Evolutionary conservation across 2,888 invertebrate genomes (phyloP).

Genomic region (Scaeva pyrastri): DNA sequence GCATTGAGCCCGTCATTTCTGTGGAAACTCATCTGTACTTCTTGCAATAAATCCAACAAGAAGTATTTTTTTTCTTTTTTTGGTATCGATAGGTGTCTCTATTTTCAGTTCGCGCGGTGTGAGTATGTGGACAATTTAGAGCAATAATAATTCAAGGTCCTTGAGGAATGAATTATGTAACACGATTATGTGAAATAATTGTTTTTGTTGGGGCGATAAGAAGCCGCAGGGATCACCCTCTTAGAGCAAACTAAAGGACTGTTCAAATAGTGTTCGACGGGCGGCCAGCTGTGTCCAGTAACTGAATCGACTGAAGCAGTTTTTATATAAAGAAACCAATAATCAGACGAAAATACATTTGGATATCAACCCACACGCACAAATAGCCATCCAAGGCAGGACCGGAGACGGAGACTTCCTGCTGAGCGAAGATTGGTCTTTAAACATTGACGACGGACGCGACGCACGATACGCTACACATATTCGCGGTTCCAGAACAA

Average conservation of each 20-base stretch:
- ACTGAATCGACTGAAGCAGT: slow-evolving; percentile 45
- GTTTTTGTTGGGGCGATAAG: slow-evolving; percentile 2
- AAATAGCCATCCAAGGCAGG: slow-evolving; percentile 74
- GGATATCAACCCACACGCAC: slow-evolving; percentile 57
- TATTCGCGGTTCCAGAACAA: slow-evolving; percentile 29
- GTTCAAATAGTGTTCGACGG: slow-evolving; percentile 33
- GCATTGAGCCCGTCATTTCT: not conserved
- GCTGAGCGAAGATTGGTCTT: slow-evolving; percentile 81
- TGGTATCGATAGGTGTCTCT: slow-evolving; percentile 12
- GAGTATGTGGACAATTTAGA: slow-evolving; percentile 28
- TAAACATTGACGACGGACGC: slow-evolving; percentile 47
- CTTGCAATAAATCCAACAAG: slow-evolving; percentile 26
- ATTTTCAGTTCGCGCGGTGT: not conserved
- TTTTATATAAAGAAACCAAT: slow-evolving; percentile 44
- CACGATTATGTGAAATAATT: slow-evolving; percentile 55
- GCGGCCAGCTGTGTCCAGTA: slow-evolving; percentile 12
- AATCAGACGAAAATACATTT: slow-evolving; percentile 43
- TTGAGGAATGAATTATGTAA: slow-evolving; percentile 40
- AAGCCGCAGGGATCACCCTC: slow-evolving; percentile 45
- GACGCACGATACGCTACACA: slow-evolving; percentile 1
- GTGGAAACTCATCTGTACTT: slow-evolving; percentile 17
- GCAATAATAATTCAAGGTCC: slow-evolving; percentile 59
- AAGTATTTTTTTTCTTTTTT: too few species aligned
- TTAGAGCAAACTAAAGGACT: slow-evolving; percentile 54
- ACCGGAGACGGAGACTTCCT: slow-evolving; percentile 82